Percentiles rank a stretch among this genome's conserved stretches.
Conservation (phyloP, 2,888 invertebrate genomes). For the Cerastis rubricosa region DNA sequence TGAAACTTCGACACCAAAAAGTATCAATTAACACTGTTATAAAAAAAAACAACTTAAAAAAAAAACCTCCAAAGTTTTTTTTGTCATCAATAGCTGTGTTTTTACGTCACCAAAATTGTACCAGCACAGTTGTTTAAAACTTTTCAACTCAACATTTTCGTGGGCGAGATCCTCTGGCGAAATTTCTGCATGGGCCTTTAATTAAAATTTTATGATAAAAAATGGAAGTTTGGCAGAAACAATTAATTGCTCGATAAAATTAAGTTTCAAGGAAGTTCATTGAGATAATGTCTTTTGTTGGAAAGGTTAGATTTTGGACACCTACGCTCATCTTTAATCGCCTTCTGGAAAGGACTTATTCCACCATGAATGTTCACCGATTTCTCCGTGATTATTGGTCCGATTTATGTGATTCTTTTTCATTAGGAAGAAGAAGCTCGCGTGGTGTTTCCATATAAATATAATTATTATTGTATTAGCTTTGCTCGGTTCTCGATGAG, state of each 20-base stretch:
- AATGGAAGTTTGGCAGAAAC: slow-evolving; percentile 5
- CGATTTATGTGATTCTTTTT: no score
- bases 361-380: no score
- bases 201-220: slow-evolving; percentile 50
- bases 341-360: no score
- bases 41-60: slow-evolving; percentile 20
- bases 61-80: neutral
- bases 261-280: slow-evolving; percentile 23
- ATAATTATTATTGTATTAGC: no score
- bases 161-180: slow-evolving; percentile 5
- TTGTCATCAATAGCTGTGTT: slow-evolving; percentile 37
- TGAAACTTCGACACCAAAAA: slow-evolving; percentile 17
- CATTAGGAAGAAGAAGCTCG: no score
- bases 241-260: slow-evolving; percentile 43
- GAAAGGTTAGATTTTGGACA: neutral
- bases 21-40: slow-evolving; percentile 33
- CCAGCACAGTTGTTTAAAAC: slow-evolving; percentile 25
- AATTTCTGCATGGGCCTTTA: slow-evolving; percentile 27
- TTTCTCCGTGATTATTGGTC: no score
- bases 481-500: no score
- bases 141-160: slow-evolving; percentile 35
- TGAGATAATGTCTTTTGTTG: slow-evolving; percentile 15
- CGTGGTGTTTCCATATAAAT: no score
- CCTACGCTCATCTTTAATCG: neutral
- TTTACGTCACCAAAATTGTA: slow-evolving; percentile 28